Conservation (phyloP, 2,888 invertebrate species). For the Schrankia costaestrigalis region DNA sequence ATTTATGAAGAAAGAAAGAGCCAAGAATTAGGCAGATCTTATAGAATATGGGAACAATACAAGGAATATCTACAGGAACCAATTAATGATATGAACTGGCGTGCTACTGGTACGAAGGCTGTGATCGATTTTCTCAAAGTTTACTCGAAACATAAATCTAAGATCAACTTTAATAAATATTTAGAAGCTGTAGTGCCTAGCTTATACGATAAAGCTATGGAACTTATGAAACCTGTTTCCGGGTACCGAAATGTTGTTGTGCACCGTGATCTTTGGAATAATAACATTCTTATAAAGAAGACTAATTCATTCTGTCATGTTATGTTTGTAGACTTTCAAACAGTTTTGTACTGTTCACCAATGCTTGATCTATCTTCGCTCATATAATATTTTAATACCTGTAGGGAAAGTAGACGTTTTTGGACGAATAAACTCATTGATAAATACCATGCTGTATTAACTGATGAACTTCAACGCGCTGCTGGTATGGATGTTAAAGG, state of each 20-base stretch:
- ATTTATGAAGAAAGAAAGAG: constrained; percentile 68
- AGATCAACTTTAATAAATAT: constrained; percentile 37
- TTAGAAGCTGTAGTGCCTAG: constrained; percentile 41
- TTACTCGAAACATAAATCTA: constrained; percentile 51
- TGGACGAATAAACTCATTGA: constrained; percentile 68
- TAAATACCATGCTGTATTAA: constrained; percentile 76
- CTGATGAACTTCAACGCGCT: constrained; percentile 36
- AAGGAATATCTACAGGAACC: constrained; percentile 53
- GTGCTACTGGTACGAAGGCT: constrained; percentile 58
- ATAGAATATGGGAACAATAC: constrained; percentile 63
- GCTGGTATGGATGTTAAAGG: constrained; percentile 40
- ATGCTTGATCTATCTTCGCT: constrained; percentile 82
- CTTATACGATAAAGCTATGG: constrained; percentile 46
- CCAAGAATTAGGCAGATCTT: constrained; percentile 48
- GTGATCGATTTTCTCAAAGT: constrained; percentile 56
- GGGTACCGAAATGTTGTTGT: constrained; percentile 73
- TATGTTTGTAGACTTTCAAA: constrained; percentile 85
- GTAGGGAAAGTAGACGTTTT: constrained; percentile 57
- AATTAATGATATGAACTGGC: constrained; percentile 42
- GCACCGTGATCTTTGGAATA: constrained; percentile 83
- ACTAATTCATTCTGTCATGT: constrained; percentile 59
- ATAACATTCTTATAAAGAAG: constrained; percentile 79
- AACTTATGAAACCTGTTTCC: constrained; percentile 59
- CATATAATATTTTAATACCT: constrained; percentile 79
- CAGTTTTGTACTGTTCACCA: constrained; percentile 84